Conservation (phyloP, 2,888 invertebrate species). For the Apodemia zela region DNA sequence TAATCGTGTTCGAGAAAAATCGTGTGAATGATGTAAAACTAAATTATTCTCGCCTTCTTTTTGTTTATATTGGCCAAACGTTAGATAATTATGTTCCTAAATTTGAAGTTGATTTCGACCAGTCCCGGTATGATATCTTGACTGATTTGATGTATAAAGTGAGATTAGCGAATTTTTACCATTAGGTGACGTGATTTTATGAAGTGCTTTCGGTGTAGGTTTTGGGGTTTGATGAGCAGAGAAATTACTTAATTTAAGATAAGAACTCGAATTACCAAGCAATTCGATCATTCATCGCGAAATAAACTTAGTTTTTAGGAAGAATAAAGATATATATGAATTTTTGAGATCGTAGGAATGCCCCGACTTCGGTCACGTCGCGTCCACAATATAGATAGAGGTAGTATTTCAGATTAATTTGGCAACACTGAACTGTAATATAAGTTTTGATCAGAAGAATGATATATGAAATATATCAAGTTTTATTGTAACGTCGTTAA, state of each 20-base stretch:
- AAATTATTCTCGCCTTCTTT: conserved; percentile 36
- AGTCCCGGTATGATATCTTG: conserved; percentile 44
- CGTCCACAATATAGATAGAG: conserved; percentile 50
- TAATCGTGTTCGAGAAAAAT: conserved; percentile 46
- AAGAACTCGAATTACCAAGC: conserved; percentile 74
- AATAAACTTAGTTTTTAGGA: conserved; percentile 65
- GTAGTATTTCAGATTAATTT: conserved; percentile 40
- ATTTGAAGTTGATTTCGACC: conserved; percentile 19
- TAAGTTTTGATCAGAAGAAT: conserved; percentile 40
- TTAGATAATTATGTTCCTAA: conserved; percentile 17
- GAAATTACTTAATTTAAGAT: conserved; percentile 66
- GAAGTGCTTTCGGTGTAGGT: conserved; percentile 63
- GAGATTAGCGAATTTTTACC: conserved; percentile 71
- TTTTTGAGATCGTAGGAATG: conserved; percentile 54
- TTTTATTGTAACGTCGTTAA: conserved; percentile 39
- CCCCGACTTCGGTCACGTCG: conserved; percentile 44
- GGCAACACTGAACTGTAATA: conserved; percentile 35
- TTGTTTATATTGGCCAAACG: conserved; percentile 32
- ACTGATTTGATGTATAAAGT: conserved; percentile 71
- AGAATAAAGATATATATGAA: conserved; percentile 69
- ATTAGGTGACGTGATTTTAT: conserved; percentile 57
- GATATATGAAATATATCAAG: conserved; percentile 66
- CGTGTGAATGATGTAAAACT: conserved; percentile 50
- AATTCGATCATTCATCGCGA: conserved; percentile 80
- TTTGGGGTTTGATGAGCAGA: conserved; percentile 61